Percentiles rank a stretch among this genome's conserved stretches.
These are phyloP conservation scores for Ophonus ardosiacus DNA, from an alignment of 2,888 invertebrate genomes.

Conservation along the genomic window DNA sequence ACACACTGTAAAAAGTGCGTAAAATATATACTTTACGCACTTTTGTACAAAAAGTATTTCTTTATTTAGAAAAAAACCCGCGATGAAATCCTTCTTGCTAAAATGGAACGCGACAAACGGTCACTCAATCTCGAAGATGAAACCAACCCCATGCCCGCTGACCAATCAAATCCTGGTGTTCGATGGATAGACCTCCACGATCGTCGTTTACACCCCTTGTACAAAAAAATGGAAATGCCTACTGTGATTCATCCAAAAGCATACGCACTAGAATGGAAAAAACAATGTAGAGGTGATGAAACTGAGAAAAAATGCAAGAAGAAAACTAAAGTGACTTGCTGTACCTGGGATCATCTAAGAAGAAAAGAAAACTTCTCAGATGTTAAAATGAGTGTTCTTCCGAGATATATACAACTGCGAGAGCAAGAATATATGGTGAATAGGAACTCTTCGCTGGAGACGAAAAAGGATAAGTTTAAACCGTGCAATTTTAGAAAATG, in stretches of 20 bases:
- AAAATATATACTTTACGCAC: too few relatives aligned
- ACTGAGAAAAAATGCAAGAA: not conserved
- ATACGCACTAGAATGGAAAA: not conserved
- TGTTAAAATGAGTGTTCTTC: not conserved
- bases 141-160: conserved; percentile 71
- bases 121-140: conserved; percentile 1
- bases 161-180: conserved; percentile 68
- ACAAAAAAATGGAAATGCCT: conserved; percentile 68
- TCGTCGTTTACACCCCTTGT: conserved; percentile 72
- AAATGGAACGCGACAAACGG: conserved; percentile 48
- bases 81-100: not conserved
- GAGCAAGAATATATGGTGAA: not conserved
- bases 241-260: not conserved
- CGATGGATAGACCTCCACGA: conserved; percentile 71
- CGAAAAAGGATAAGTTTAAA: not conserved
- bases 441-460: not conserved
- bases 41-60: too few relatives aligned
- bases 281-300: not conserved
- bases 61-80: conserved; percentile 16
- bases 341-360: conserved; percentile 4
- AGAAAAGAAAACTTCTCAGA: conserved; percentile 1
- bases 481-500: not conserved
- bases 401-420: not conserved
- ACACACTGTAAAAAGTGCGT: too few relatives aligned
- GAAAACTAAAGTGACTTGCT: not conserved